Base-by-base conservation (phyloP, 2,113 vertebrate genomes). In the Malaclemys terrapin region DNA sequence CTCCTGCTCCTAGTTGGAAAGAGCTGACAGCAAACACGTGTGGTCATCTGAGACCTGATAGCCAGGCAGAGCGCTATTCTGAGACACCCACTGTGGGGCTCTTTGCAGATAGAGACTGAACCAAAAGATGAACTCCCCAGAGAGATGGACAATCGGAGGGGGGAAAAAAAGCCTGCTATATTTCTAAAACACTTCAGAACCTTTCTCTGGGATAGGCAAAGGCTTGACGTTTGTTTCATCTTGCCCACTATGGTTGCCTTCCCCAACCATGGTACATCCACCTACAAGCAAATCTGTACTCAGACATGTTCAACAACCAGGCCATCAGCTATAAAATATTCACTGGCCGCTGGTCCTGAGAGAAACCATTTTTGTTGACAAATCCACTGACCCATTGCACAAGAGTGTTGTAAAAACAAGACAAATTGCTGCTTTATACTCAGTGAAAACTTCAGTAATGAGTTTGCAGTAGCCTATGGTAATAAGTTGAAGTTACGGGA, bases 1-100 rank as follows among this genome's bases (percentile, higher is more conserved):
- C 59, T 81, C 78, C 53, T 93, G 96, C 95, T 98, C 87, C 94
- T 82, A 69, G 94, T 85, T 96, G 93, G 96, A 49, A 92, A 94
- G 87, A 82, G 89, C 91, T 94, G 83, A 85, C 56, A 91, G 91
- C 65, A 69, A 95, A 96, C 69, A 82, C 35, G 88, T 94, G 90
- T 95, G 93, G 85, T 93, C 95, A 89, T 42, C 81, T 59, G 2
- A 84, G 89, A 84, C 47, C 52, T 31, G 90, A 4, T 31, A 3
- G 11, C 52, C 54, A 93, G 59, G 54, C 91, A 5, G 80, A 0
- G 38, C 1, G 16, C 84, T 89, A 2, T 93, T 76, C 96, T 91
- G 82, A 78, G 83, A 52, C 72, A 35, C 79, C 19, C 75, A 56
- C 17, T 0, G 1, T 0, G 1, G 89, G 79, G 81, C 57, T 81